Evolutionary conservation across 1,140 invertebrate genomes (phyloP), one percentile per base, ranked within the genome.

Genomic region (Stegodyphus dumicola): DNA sequence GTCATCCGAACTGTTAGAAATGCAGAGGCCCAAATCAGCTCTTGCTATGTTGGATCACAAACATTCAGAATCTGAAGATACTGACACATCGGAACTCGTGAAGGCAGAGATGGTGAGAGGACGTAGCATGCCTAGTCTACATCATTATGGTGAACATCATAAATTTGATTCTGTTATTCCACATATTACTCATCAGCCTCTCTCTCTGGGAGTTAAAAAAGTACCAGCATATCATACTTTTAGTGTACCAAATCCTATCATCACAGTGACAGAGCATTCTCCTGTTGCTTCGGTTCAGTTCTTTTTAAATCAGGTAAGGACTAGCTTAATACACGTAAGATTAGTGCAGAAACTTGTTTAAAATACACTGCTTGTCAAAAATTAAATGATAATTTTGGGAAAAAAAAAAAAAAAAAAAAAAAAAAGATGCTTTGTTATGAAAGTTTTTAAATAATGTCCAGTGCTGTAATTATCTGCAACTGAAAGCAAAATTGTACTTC

Each of bases 201-300:
- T 80, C 18, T 76, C 76, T 33, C 66, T 85, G 53, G 76, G 77
- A 13, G 77, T 80, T 6, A 77, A 76, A 33, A 87, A 88, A 81
- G 70, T 83, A 13, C 60, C 78, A 51, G 87, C 77, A 65, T 75
- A 86, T 83, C 80, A 84, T 51, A 87, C 79, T 49, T 83, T 87
- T 60, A 88, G 85, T 71, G 86, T 92, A 1, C 92, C 94, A 65
- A 97, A 97, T 91, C 97, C 97, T 1, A 98, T 98, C 77, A 99
- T 98, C 69, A 98, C 97, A 2, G 96, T 99, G 0, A 98, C 97
- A 1, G 96, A 98, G 90, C 96, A 98, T 89, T 97, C 96, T 1
- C 96, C 96, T 49, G 88, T 89, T 71, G 86, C 88, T 65, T 89
- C 89, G 33, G 88, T 88, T 13, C 88, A 89, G 67, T 89, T 89